Evolutionary conservation across 2,888 invertebrate genomes (phyloP).

Genomic region (Cartodere bifasciata): DNA sequence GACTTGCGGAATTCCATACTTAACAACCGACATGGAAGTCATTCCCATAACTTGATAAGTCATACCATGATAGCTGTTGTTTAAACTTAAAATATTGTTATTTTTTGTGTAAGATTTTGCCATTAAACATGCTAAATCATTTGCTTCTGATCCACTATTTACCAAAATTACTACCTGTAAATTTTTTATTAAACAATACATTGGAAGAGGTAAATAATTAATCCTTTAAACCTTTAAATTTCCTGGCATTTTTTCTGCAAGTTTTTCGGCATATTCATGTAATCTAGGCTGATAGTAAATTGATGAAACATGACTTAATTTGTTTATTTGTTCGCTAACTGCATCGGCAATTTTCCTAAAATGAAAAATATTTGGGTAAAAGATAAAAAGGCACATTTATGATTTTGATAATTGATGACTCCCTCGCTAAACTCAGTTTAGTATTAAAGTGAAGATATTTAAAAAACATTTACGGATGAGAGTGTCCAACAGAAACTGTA

Average conservation of each 20-base stretch:
- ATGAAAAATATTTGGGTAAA: conserved; percentile 2
- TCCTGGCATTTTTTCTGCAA: conserved; percentile 70
- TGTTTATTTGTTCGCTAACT: conserved; percentile 62
- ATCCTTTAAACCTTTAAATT: conserved; percentile 56
- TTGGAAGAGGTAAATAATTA: too few species aligned
- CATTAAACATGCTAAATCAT: conserved; percentile 83
- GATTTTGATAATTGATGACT: too few species aligned
- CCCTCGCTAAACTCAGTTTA: too few species aligned
- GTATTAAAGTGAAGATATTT: not conserved
- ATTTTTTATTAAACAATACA: conserved; percentile 4
- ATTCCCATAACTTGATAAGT: conserved; percentile 72
- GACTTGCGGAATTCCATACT: conserved; percentile 56
- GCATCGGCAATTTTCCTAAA: conserved; percentile 74
- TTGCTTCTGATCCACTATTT: conserved; percentile 96
- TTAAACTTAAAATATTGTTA: conserved; percentile 73
- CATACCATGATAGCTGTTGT: conserved; percentile 88
- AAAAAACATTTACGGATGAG: conserved; percentile 74
- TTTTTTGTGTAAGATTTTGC: conserved; percentile 77
- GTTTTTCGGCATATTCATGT: conserved; percentile 78
- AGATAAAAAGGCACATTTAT: too few species aligned
- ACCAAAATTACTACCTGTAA: conserved; percentile 77
- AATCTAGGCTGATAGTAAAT: conserved; percentile 84
- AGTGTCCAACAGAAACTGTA: conserved; percentile 94
- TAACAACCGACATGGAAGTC: conserved; percentile 65
- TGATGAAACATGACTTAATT: conserved; percentile 85